Evolutionary conservation across 2,113 vertebrate genomes (phyloP), one percentile per base, ranked within the genome.

Genomic region (Tautogolabrus adspersus): DNA sequence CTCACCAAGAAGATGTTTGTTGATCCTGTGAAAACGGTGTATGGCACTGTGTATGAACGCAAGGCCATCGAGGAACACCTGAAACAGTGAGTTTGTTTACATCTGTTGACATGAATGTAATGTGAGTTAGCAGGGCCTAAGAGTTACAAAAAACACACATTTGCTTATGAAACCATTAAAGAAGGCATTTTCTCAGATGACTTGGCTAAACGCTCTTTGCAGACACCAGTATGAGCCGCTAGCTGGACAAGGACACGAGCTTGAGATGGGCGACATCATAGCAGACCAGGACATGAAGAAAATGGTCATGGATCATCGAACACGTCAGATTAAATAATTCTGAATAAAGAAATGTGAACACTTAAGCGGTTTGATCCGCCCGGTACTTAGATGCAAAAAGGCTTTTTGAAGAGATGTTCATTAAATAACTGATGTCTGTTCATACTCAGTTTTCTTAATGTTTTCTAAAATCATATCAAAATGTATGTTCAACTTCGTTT

Each of bases 1-100:
- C 60, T 93, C 55, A 87, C 87, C 42, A 88, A 87, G 61, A 92
- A 85, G 70, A 72, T 93, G 77, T 91, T 92, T 79, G 65, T 92
- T 46, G 91, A 93, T 82, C 92, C 92, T 30, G 91, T 93, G 23
- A 91, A 47, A 80, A 93, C 89, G 0, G 26, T 61, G 1, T 80
- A 87, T 16, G 86, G 88, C 1, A 75, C 66, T 0, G 74, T 90
- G 51, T 93, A 92, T 46, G 91, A 93, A 72, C 70, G 89, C n/a
- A 85, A 83, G 40, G 88, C 87, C 61, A 88, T 93, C 13, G 91
- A 93, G 55, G 42, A 80, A 51, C 66, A 92, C 3, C 75, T 93
- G 3, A 87, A 83, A 72, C 42, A 1, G 92, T 91, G 65, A 84
- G 90, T 82, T 49, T 0, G 46, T 73, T 63, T 40, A 19, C 49